A percentile compares a stretch with the other conserved stretches of the same genome.
Evolutionary conservation across 2,888 invertebrate genomes (phyloP).

Genomic region (Blera fallax): DNA sequence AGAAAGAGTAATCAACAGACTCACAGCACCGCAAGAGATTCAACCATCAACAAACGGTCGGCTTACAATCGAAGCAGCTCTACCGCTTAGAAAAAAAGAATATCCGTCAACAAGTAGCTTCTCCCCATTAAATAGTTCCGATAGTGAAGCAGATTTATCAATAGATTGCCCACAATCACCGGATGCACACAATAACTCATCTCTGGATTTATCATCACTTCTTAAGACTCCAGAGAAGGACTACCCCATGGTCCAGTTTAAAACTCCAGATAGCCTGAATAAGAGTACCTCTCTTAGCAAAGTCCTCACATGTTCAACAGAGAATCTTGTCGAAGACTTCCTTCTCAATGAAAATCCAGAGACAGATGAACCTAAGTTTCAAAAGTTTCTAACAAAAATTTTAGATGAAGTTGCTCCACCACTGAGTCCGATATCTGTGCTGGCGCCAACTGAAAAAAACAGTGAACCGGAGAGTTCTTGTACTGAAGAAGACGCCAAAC

Average conservation of each 20-base stretch:
- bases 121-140: background rate
- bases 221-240: constrained; percentile 34
- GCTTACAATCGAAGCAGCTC: background rate
- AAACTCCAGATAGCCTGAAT: background rate
- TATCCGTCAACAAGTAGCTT: background rate
- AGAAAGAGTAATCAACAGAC: too few species aligned
- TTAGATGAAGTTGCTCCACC: constrained; percentile 29
- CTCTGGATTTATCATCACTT: background rate
- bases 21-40: background rate
- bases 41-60: background rate
- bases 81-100: background rate
- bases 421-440: constrained; percentile 43
- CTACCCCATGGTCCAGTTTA: background rate
- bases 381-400: constrained; percentile 34
- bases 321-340: constrained; percentile 33
- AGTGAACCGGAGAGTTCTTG: constrained; percentile 27
- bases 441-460: constrained; percentile 26
- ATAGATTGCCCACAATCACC: constrained; percentile 29
- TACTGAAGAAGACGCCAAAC: background rate
- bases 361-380: constrained; percentile 23
- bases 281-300: background rate
- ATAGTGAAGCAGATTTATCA: constrained; percentile 10
- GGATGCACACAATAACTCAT: background rate
- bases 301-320: constrained; percentile 16
- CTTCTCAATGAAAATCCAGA: background rate